Conservation (phyloP, 2,797 vertebrate species). For the Hemibagrus guttatus region DNA sequence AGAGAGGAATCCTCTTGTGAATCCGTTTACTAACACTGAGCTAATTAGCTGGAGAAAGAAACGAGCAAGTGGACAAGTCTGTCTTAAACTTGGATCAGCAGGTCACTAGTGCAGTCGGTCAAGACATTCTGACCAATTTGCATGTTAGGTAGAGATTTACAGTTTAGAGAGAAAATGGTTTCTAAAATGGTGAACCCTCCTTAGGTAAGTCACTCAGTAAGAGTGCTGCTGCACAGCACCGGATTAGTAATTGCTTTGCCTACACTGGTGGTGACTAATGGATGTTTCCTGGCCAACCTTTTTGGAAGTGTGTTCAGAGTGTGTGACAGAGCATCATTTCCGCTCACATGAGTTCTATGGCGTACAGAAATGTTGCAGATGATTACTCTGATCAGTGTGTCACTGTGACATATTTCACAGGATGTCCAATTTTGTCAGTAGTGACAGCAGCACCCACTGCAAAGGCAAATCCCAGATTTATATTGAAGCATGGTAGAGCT, state of each 20-base stretch:
- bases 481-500: background rate
- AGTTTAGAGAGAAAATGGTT: background rate
- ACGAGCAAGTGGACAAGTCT: constrained; percentile 8
- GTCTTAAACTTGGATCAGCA: constrained; percentile 55
- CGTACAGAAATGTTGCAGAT: background rate
- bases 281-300: constrained; percentile 32
- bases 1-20: background rate
- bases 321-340: constrained; percentile 37
- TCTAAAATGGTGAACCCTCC: background rate
- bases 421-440: background rate
- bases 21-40: constrained; percentile 60
- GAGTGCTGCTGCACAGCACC: background rate
- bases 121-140: background rate
- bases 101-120: constrained; percentile 63
- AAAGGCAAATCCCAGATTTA: background rate
- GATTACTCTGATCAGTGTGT: background rate
- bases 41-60: constrained; percentile 62
- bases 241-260: constrained; percentile 41
- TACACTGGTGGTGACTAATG: background rate
- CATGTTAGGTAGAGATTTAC: background rate
- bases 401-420: background rate
- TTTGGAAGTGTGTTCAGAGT: background rate
- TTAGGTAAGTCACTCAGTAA: background rate
- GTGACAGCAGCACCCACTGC: background rate
- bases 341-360: constrained; percentile 37